A percentile compares a stretch with the other conserved stretches of the same genome.
Evolutionary conservation across 2,888 invertebrate species (phyloP).

Genomic region (Zygothrica quintamaculata): DNA sequence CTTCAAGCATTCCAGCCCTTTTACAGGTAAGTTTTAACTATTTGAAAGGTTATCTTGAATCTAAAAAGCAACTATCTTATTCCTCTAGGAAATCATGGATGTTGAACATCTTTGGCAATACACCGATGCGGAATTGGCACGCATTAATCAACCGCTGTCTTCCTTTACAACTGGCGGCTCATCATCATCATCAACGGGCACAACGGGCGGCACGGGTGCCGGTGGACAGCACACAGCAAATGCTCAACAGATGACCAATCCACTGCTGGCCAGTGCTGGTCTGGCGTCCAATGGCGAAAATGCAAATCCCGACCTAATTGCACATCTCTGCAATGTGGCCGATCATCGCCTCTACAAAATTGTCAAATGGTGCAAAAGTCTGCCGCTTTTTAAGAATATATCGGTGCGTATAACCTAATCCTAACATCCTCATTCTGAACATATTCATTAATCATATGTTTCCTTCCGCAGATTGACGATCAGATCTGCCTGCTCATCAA

Average conservation of each 20-base stretch:
- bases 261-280: slow-evolving; percentile 86
- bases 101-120: slow-evolving; percentile 98
- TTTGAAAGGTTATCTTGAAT: no score
- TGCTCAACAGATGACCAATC: slow-evolving; percentile 85
- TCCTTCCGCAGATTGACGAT: slow-evolving; percentile 93
- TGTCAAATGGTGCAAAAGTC: slow-evolving; percentile 98
- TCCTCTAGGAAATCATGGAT: slow-evolving; percentile 98
- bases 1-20: slow-evolving; percentile 87
- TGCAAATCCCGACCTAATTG: slow-evolving; percentile 93
- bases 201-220: slow-evolving; percentile 41
- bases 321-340: slow-evolving; percentile 96
- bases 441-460: neutral
- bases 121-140: slow-evolving; percentile 91
- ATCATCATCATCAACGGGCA: slow-evolving; percentile 47
- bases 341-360: slow-evolving; percentile 98
- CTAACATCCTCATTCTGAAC: no score
- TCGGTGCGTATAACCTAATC: slow-evolving; percentile 87
- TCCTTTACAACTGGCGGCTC: slow-evolving; percentile 75
- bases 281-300: slow-evolving; percentile 85
- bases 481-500: slow-evolving; percentile 98
- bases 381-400: slow-evolving; percentile 98
- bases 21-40: slow-evolving; percentile 86
- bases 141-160: slow-evolving; percentile 86
- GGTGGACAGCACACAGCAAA: slow-evolving; percentile 70
- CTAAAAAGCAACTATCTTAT: no score